Evolutionary conservation across 2,797 vertebrate species (phyloP).

Genomic region (Dromococcyx pavoninus): DNA sequence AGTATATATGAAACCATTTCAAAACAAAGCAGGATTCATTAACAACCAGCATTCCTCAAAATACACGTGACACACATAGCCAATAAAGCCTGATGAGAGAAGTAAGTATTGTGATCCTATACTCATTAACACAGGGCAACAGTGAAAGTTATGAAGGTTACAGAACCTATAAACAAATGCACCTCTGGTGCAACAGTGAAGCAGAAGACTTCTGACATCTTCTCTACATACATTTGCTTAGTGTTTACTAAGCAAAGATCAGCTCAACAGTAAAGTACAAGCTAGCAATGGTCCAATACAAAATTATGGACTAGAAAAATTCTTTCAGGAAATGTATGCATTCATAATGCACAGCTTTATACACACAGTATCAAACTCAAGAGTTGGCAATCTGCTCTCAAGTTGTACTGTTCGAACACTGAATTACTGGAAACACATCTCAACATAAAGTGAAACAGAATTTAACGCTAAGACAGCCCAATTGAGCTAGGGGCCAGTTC

Average conservation of each 20-base stretch:
- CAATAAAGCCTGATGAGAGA: slow-evolving; percentile 63
- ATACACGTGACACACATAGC: slow-evolving; percentile 70
- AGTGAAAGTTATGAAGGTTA: slow-evolving; percentile 33
- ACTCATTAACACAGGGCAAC: slow-evolving; percentile 49
- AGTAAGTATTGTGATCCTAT: slow-evolving; percentile 19
- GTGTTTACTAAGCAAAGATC: background rate
- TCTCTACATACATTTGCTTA: too few relatives aligned
- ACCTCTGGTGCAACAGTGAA: slow-evolving; percentile 26
- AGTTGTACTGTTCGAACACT: slow-evolving; percentile 26
- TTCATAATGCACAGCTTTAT: slow-evolving; percentile 28
- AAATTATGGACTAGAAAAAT: slow-evolving; percentile 28
- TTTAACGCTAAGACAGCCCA: slow-evolving; percentile 7
- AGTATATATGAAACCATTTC: slow-evolving; percentile 70
- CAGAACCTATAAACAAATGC: slow-evolving; percentile 32
- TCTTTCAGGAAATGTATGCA: slow-evolving; percentile 26
- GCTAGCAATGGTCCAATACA: slow-evolving; percentile 2
- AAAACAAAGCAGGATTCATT: slow-evolving; percentile 70
- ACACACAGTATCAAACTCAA: slow-evolving; percentile 5
- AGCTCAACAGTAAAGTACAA: background rate
- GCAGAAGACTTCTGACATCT: slow-evolving; percentile 4
- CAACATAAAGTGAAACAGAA: slow-evolving; percentile 7
- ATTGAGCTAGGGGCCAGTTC: background rate
- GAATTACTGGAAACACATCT: slow-evolving; percentile 6
- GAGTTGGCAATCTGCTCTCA: slow-evolving; percentile 52
- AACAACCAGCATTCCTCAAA: slow-evolving; percentile 69